phyloP scores from a whole-genome alignment of 2,888 invertebrate genomes.

The Celastrina argiolus region DNA sequence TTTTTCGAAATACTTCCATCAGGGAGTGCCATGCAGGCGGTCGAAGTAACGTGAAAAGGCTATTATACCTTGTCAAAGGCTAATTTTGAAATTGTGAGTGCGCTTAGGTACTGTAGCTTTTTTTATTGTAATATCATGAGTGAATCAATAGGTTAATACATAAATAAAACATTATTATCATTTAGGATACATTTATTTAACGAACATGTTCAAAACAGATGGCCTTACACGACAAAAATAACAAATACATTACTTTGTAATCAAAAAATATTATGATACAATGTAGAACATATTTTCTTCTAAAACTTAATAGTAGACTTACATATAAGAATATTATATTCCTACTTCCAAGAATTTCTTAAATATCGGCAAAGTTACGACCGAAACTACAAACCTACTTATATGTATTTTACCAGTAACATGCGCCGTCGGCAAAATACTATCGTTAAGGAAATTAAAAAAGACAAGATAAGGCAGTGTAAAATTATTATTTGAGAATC shows the following conservation, averaged over 20 bases:
- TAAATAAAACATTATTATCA: slow-evolving; percentile 26
- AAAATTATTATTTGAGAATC: not conserved
- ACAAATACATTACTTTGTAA: slow-evolving; percentile 20
- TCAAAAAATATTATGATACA: not conserved
- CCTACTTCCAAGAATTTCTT: no score
- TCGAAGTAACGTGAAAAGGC: no score
- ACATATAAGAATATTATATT: not conserved
- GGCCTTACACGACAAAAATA: slow-evolving; percentile 24
- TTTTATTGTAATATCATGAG: no score
- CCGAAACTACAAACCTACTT: no score
- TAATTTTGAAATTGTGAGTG: no score
- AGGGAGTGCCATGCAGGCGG: no score
- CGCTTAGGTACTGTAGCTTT: no score
- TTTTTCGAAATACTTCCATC: no score
- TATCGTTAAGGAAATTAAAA: not conserved
- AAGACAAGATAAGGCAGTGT: slow-evolving; percentile 17
- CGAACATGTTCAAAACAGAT: slow-evolving; percentile 38
- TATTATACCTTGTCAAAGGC: no score
- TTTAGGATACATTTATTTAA: slow-evolving; percentile 53
- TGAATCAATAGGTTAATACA: no score
- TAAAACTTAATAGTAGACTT: not conserved
- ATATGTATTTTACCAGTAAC: slow-evolving; percentile 9
- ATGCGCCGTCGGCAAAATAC: slow-evolving; percentile 7
- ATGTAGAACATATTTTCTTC: slow-evolving; percentile 8
- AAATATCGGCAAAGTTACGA: not conserved